Conservation (phyloP, 2,113 vertebrate genomes). For the Thymallus thymallus region DNA sequence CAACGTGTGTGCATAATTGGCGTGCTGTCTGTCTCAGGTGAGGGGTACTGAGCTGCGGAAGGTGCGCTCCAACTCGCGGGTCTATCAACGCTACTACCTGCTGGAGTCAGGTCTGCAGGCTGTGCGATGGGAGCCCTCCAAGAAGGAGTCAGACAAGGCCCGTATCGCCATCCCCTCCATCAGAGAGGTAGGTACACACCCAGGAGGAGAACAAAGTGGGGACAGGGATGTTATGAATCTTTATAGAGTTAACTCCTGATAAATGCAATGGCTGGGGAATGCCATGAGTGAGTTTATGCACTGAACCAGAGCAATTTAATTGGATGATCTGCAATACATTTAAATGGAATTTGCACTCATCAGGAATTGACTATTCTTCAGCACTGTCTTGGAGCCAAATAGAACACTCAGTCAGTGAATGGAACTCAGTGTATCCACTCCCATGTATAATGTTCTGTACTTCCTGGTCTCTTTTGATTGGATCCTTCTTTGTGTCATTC, state of each 20-base stretch:
- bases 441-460: too few relatives aligned
- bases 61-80: conserved; percentile 87
- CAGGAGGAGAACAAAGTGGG: too few relatives aligned
- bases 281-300: not conserved
- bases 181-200: conserved; percentile 78
- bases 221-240: not conserved
- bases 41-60: conserved; percentile 92
- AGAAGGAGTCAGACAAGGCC: conserved; percentile 94
- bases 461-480: not conserved
- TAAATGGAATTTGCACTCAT: too few relatives aligned
- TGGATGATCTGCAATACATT: too few relatives aligned
- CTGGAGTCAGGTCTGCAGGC: conserved; percentile 90
- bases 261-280: not conserved
- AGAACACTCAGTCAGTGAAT: too few relatives aligned
- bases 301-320: not conserved
- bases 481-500: conserved; percentile 9
- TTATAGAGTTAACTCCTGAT: not conserved
- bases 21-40: conserved; percentile 45
- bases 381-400: not conserved
- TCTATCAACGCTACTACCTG: conserved; percentile 90
- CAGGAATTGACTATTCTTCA: not conserved
- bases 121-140: conserved; percentile 91
- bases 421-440: too few relatives aligned
- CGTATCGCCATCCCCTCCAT: conserved; percentile 86
- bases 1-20: too few relatives aligned